Percentiles rank a stretch among this genome's conserved stretches.
phyloP scores from a whole-genome alignment of 2,888 invertebrate species.

The Eueremaeus valkanovi region DNA sequence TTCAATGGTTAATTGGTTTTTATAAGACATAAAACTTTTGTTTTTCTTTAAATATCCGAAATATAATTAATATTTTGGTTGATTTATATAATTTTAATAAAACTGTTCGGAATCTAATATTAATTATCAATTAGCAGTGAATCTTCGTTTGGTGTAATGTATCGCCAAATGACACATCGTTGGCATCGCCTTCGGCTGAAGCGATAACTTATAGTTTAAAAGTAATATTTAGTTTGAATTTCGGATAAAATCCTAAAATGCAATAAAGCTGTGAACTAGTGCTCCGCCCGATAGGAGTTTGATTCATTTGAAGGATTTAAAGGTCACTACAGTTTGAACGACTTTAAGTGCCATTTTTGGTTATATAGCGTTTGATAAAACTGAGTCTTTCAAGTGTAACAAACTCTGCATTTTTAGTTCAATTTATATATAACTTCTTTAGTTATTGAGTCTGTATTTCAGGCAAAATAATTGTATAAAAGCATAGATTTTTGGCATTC shows the following conservation, averaged over 20 bases:
- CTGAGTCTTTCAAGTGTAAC: conserved; percentile 6
- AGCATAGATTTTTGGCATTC: no score
- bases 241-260: not conserved
- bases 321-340: conserved; percentile 26
- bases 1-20: no score
- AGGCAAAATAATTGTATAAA: not conserved
- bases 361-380: not conserved
- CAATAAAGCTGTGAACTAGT: not conserved
- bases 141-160: not conserved
- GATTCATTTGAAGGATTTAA: conserved; percentile 30
- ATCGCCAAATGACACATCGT: not conserved
- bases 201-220: conserved; percentile 7
- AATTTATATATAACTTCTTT: conserved; percentile 8
- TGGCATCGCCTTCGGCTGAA: not conserved
- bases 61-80: no score
- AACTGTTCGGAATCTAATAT: no score
- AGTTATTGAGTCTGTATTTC: no score
- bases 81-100: no score
- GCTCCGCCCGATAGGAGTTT: conserved; percentile 20
- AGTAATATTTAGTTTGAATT: conserved; percentile 10
- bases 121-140: not conserved
- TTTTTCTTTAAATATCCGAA: no score
- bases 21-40: no score
- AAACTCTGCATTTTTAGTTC: not conserved
- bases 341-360: not conserved